A percentile compares a stretch with the other conserved stretches of the same genome.
phyloP scores from a whole-genome alignment of 2,888 invertebrate genomes.

The Pimpla rufipes region DNA sequence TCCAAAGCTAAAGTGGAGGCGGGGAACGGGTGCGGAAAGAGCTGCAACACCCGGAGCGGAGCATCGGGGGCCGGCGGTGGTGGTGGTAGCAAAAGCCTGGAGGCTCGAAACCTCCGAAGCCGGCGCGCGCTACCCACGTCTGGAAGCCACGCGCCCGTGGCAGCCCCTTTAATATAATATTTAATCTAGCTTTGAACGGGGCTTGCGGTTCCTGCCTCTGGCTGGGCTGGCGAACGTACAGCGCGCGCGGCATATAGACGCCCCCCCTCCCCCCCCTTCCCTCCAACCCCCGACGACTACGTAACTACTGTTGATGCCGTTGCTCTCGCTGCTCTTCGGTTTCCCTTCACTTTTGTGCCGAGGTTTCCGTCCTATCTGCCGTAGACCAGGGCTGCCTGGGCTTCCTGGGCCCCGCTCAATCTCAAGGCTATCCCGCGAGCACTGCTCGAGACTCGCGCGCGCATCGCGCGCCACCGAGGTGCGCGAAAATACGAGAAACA shows the following conservation, averaged over 20 bases:
- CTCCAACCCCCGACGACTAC: conserved; percentile 1
- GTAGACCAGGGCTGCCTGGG: conserved; percentile 32
- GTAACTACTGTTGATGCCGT: conserved; percentile 61
- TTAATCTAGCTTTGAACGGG: conserved; percentile 86
- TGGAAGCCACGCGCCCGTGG: conserved; percentile 79
- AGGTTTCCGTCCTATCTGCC: conserved; percentile 42
- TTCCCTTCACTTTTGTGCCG: conserved; percentile 44
- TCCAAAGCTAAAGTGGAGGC: conserved; percentile 59
- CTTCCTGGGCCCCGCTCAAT: conserved; percentile 32
- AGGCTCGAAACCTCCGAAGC: conserved; percentile 64
- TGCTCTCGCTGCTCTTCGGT: conserved; percentile 41
- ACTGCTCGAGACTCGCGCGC: conserved; percentile 26
- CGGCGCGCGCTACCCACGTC: conserved; percentile 71
- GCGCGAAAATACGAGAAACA: too few species aligned
- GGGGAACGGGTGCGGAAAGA: conserved; percentile 58
- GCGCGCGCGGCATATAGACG: conserved; percentile 31
- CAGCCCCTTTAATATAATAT: conserved; percentile 86
- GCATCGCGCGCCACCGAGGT: too few species aligned
- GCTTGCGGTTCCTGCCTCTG: conserved; percentile 85
- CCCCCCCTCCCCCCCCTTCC: neutral
- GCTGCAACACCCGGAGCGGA: conserved; percentile 58
- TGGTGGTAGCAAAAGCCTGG: conserved; percentile 60
- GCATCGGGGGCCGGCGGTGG: conserved; percentile 51
- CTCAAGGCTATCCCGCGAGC: conserved; percentile 35
- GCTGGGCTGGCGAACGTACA: conserved; percentile 68